phyloP scores from a whole-genome alignment of 2,797 vertebrate genomes.

The Clarias pachynema region DNA sequence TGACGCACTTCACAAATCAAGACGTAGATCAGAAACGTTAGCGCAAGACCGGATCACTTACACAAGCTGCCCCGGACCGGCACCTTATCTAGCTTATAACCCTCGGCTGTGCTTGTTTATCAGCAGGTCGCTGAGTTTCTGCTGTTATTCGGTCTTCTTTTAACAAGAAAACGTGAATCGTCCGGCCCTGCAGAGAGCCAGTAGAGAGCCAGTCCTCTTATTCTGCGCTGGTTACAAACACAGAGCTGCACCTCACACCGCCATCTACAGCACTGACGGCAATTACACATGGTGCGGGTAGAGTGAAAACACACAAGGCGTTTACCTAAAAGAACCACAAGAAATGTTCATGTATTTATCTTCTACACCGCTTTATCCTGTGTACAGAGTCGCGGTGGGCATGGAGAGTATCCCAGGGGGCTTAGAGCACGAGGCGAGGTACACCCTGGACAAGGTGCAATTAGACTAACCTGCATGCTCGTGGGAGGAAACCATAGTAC shows the following conservation, averaged over 20 bases:
- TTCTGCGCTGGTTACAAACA: not conserved
- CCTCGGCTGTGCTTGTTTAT: not conserved
- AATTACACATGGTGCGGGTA: not conserved
- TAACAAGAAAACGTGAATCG: not conserved
- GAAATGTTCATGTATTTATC: too few species aligned
- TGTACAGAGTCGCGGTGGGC: too few species aligned
- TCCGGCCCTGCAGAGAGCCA: not conserved
- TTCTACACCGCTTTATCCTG: too few species aligned
- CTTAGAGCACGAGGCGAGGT: too few species aligned
- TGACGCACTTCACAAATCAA: constrained; percentile 18
- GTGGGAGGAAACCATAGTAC: too few species aligned
- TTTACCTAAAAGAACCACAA: too few species aligned
- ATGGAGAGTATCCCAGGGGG: too few species aligned
- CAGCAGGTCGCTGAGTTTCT: too few species aligned
- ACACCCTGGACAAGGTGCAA: too few species aligned
- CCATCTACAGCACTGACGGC: constrained; percentile 10
- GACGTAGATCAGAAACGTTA: not conserved
- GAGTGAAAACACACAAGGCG: not conserved
- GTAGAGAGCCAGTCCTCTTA: not conserved
- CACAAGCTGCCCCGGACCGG: constrained; percentile 16
- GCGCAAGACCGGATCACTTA: constrained; percentile 14
- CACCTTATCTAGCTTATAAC: not conserved
- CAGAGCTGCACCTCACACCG: not conserved
- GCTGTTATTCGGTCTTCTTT: not conserved
- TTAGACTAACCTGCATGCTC: too few species aligned